Percentiles rank a stretch among this genome's conserved stretches.
Evolutionary conservation across 2,888 invertebrate genomes (phyloP).

Genomic region (Nudaria mundana): DNA sequence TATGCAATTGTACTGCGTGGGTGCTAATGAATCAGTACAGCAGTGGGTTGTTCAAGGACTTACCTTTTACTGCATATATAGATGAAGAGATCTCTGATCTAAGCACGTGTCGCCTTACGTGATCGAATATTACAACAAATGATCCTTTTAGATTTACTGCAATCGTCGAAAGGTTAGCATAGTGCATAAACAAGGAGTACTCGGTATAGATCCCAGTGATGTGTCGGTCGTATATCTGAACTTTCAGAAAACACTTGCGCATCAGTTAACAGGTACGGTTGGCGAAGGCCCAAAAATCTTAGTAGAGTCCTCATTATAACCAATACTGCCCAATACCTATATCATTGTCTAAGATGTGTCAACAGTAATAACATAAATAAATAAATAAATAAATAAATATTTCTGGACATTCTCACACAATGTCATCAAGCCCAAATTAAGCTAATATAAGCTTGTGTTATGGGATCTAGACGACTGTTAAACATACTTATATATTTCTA

Average conservation of each 20-base stretch:
- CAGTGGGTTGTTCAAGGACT: slow-evolving; percentile 71
- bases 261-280: no score
- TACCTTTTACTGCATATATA: slow-evolving; percentile 65
- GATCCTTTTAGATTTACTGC: not conserved
- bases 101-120: slow-evolving; percentile 29
- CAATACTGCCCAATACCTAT: no score
- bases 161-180: not conserved
- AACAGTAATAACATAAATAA: slow-evolving; percentile 3
- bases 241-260: no score
- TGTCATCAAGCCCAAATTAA: no score
- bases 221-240: no score
- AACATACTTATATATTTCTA: no score
- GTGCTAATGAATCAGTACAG: slow-evolving; percentile 63
- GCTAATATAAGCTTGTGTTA: no score
- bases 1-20: slow-evolving; percentile 57
- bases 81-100: slow-evolving; percentile 47
- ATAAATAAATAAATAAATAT: no score
- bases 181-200: not conserved
- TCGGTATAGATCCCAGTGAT: not conserved
- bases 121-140: slow-evolving; percentile 13
- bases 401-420: no score
- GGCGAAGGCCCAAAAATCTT: no score
- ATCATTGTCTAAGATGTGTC: not conserved
- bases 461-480: no score
- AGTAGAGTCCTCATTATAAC: no score